phyloP scores from a whole-genome alignment of 2,888 invertebrate genomes.

The Patella depressa region DNA sequence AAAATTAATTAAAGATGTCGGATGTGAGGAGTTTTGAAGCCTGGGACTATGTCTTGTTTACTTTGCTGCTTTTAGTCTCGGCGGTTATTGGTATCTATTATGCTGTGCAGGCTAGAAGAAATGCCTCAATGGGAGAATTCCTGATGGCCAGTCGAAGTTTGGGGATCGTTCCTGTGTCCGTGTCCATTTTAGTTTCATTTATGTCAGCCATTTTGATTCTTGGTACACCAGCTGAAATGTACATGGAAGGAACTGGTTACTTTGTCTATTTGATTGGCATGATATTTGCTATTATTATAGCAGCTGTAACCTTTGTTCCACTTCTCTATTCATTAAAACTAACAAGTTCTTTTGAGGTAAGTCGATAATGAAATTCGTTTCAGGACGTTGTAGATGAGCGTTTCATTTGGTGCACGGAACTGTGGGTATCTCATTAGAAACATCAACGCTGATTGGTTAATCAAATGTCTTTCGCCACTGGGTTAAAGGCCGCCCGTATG shows the following conservation, averaged over 20 bases:
- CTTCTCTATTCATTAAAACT: constrained; percentile 46
- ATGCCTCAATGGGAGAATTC: constrained; percentile 53
- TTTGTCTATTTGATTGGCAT: constrained; percentile 48
- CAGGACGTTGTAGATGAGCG: no score
- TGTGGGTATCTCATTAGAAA: no score
- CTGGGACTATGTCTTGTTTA: constrained; percentile 60
- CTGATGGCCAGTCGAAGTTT: constrained; percentile 61
- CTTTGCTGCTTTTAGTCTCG: constrained; percentile 50
- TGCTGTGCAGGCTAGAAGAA: constrained; percentile 40
- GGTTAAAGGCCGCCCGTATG: no score
- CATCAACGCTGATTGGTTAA: no score
- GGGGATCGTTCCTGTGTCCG: constrained; percentile 59
- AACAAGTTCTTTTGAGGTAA: constrained; percentile 49
- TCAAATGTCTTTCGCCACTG: no score
- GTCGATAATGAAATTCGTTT: not conserved
- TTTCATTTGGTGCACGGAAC: no score
- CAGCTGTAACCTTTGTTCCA: constrained; percentile 45
- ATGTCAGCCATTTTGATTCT: constrained; percentile 67
- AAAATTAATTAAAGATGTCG: constrained; percentile 23
- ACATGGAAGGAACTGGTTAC: constrained; percentile 59
- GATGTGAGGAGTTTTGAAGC: constrained; percentile 39
- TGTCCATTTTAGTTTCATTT: constrained; percentile 65
- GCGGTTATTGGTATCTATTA: constrained; percentile 61
- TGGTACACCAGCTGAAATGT: constrained; percentile 65
- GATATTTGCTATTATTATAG: constrained; percentile 36